Conservation (phyloP, 2,888 invertebrate species). For the Gymnoscelis rufifasciata region DNA sequence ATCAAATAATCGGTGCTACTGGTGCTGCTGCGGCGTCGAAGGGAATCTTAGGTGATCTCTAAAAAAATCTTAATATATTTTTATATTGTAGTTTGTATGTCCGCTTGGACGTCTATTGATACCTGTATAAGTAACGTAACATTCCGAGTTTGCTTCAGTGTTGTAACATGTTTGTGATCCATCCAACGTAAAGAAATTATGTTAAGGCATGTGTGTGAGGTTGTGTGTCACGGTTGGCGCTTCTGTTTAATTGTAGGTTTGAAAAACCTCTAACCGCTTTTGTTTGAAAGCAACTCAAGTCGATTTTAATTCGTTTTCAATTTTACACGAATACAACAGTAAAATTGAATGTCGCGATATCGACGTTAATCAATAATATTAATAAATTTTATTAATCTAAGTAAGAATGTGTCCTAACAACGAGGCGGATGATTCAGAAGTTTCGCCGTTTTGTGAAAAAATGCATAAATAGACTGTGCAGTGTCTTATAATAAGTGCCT, state of each 20-base stretch:
- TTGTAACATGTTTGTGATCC: conserved; percentile 76
- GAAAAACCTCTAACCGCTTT: conserved; percentile 13
- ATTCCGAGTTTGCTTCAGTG: conserved; percentile 76
- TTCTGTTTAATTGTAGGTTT: conserved; percentile 19
- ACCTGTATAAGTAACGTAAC: conserved; percentile 75
- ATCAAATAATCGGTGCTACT: conserved; percentile 53
- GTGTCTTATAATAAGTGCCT: conserved; percentile 57
- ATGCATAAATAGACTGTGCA: conserved; percentile 39
- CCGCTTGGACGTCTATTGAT: conserved; percentile 62
- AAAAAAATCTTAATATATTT: conserved; percentile 69
- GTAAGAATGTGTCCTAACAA: conserved; percentile 66
- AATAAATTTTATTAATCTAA: conserved; percentile 62
- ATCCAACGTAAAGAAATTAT: conserved; percentile 63
- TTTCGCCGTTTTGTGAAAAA: conserved; percentile 24
- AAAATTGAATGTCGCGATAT: conserved; percentile 53
- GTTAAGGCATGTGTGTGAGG: conserved; percentile 72
- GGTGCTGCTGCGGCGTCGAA: conserved; percentile 63
- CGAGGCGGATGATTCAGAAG: conserved; percentile 38
- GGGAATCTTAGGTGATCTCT: conserved; percentile 70
- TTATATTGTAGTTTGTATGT: conserved; percentile 51
- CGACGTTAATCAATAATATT: conserved; percentile 55
- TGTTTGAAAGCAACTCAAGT: conserved; percentile 24
- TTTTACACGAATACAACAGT: conserved; percentile 47
- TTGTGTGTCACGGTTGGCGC: conserved; percentile 53
- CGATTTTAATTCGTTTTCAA: conserved; percentile 51